phyloP scores from a whole-genome alignment of 2,797 vertebrate species.

The Pangasius mekongensis region DNA sequence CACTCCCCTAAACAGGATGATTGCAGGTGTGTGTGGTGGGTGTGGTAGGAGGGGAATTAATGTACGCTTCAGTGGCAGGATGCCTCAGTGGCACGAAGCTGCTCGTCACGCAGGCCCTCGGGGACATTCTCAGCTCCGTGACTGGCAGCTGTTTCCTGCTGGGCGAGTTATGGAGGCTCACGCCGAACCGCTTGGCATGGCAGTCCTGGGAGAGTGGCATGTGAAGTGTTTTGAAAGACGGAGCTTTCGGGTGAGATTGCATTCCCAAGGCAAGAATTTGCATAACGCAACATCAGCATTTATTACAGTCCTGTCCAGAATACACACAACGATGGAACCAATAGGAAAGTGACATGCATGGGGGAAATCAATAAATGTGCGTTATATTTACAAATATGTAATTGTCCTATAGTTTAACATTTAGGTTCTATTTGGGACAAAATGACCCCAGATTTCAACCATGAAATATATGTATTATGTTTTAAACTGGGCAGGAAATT shows the following conservation, averaged over 20 bases:
- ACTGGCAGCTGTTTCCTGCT: slow-evolving; percentile 60
- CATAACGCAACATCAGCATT: slow-evolving; percentile 6
- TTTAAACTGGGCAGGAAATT: background rate
- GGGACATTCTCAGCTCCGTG: slow-evolving; percentile 45
- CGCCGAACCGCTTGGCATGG: background rate
- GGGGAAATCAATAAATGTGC: background rate
- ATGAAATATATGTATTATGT: background rate
- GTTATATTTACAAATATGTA: background rate
- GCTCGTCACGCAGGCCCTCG: slow-evolving; percentile 64
- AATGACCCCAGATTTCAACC: background rate
- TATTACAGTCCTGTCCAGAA: background rate
- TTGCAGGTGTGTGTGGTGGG: slow-evolving; percentile 69
- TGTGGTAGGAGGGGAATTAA: slow-evolving; percentile 47
- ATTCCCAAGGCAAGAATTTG: slow-evolving; percentile 9
- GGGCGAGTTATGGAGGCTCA: slow-evolving; percentile 55
- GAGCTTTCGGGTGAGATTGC: slow-evolving; percentile 26
- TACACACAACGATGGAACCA: background rate
- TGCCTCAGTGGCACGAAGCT: slow-evolving; percentile 68
- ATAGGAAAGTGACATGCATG: background rate
- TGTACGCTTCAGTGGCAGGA: slow-evolving; percentile 63
- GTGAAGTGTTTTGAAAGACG: slow-evolving; percentile 52
- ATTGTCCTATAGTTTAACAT: background rate
- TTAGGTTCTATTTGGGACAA: background rate
- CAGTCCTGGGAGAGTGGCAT: slow-evolving; percentile 40
- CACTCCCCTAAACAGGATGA: slow-evolving; percentile 56